Evolutionary conservation across 2,797 vertebrate genomes (phyloP).

Genomic region (Sebastes iracundus): DNA sequence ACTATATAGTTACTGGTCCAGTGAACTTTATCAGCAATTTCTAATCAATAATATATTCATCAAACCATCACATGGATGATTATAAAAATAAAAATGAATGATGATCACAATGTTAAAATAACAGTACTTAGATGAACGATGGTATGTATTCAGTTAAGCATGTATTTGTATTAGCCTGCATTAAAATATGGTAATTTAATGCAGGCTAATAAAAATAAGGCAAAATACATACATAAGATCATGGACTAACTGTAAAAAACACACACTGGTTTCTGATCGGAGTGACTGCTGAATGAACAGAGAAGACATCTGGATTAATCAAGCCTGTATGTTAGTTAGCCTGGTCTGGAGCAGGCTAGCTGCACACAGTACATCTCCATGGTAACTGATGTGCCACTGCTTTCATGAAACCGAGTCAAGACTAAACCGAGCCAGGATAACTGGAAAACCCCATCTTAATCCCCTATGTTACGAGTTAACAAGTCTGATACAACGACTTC

Average conservation of each 20-base stretch:
- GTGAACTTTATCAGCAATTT: no score
- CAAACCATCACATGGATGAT: neutral
- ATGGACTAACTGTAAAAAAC: neutral
- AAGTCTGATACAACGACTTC: no score
- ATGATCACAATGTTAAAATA: neutral
- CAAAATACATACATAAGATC: neutral
- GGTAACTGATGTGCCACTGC: neutral
- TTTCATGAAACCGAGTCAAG: no score
- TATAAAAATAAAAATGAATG: neutral
- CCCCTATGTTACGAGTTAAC: no score
- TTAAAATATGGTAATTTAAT: neutral
- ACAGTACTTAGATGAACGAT: neutral
- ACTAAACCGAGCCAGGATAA: no score
- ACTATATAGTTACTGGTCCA: no score
- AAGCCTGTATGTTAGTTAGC: neutral
- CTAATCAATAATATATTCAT: neutral
- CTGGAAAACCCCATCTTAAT: no score
- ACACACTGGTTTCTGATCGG: no score
- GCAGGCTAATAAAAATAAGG: neutral
- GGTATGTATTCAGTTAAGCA: no score
- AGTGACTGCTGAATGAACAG: no score
- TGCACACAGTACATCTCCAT: neutral
- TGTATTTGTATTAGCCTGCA: no score
- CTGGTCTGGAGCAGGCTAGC: neutral
- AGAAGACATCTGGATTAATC: neutral